Base-by-base conservation (phyloP, 2,888 invertebrate genomes). In the Hylaea fasciaria region DNA sequence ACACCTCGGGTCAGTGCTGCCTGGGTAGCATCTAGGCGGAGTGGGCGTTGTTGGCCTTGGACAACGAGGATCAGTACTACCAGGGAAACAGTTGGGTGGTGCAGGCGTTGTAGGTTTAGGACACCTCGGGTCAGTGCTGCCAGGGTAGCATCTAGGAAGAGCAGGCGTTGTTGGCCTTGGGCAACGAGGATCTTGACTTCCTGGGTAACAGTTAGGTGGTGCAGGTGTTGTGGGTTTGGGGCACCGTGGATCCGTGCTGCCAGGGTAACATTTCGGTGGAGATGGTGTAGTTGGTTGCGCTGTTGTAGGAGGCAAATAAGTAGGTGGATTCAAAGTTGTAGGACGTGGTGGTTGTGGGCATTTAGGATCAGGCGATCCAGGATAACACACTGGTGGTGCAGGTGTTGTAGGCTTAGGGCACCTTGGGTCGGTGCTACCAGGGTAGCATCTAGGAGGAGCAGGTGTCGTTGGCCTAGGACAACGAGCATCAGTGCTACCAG, bases 371-470 rank as follows among this genome's bases (percentile, higher is more conserved):
- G 22, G 22, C 22, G 22, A 22, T 2, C 22, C 22, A 3, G 22
- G 22, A 5, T 22, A 22, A 22, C 22, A 22, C 3, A 62, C 39
- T 66, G 70, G 56, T 22, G 22, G 22, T 22, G 5, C 22, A 22
- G 22, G 22, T 22, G 22, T 22, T 5, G 22, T 22, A 5, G 22
- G 22, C 5, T 22, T 22, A 2, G 22, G 22, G 5, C 22, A 87
- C 11, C 81, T 69, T 1, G 87, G 83, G 69, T 91, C 86, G 0
- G 48, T 72, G 0, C 83, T 80, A 0, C 89, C 89, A 0, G 89
- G 87, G 57, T 73, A 88, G 41, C 91, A 80, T 39, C n/a, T 12
- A 12, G 39, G 77, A 50, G 81, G 74, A 4, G 57, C 74, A 0
- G 83, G 74, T 9, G 76, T 69, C 0, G 77, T 71, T 0, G 76